Conservation (phyloP, 2,113 vertebrate species). For the Sitta europaea region DNA sequence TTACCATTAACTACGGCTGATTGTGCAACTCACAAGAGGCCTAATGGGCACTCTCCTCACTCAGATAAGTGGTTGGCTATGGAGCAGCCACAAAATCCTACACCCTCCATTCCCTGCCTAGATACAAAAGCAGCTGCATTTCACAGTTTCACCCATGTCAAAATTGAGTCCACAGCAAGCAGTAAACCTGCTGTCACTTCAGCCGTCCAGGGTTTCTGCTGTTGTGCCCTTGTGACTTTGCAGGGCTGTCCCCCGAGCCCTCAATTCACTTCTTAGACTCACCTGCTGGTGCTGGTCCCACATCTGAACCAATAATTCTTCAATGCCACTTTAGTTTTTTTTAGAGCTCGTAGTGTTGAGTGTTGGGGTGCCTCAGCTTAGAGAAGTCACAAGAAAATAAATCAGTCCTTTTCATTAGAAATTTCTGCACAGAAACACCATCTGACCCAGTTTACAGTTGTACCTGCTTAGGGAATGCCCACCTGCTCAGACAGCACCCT, state of each 20-base stretch:
- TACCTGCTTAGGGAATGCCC: not conserved
- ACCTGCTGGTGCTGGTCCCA: fast-evolving
- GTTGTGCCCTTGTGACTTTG: not conserved
- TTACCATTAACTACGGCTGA: not conserved
- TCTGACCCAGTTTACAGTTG: not conserved
- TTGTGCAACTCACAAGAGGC: not conserved
- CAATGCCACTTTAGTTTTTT: not conserved
- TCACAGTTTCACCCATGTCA: not conserved
- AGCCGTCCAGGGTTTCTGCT: not conserved
- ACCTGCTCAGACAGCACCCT: not conserved
- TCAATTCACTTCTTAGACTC: not conserved
- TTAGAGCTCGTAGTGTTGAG: fast-evolving
- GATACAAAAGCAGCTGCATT: not conserved
- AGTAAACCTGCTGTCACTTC: not conserved
- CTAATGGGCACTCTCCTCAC: not conserved
- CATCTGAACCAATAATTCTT: not conserved
- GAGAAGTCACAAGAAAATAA: not conserved
- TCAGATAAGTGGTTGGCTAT: not conserved
- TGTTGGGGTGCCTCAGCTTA: not conserved
- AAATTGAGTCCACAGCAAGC: not conserved
- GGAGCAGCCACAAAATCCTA: not conserved
- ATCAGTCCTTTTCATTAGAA: not conserved
- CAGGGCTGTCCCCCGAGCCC: fast-evolving
- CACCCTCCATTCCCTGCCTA: fast-evolving
- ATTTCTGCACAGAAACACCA: not conserved